Conservation (phyloP, 2,113 vertebrate genomes). For the Halichoerus grypus region DNA sequence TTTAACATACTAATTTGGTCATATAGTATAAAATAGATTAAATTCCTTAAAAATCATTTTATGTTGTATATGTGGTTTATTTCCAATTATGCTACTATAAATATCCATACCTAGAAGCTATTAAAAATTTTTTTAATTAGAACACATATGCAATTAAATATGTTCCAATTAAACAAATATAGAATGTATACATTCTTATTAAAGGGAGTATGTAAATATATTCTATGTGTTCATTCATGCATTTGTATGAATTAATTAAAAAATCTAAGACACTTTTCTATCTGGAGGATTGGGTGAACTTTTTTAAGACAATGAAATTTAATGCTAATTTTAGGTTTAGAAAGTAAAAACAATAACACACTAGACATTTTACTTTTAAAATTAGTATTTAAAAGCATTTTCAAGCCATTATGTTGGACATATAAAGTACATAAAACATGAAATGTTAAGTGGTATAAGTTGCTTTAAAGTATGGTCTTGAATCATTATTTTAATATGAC, state of each 20-base stretch:
- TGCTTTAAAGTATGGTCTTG: conserved; percentile 8
- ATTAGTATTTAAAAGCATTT: background rate
- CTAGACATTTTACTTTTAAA: conserved; percentile 30
- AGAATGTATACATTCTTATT: conserved; percentile 70
- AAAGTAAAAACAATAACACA: background rate
- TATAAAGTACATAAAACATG: background rate
- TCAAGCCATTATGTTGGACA: conserved; percentile 33
- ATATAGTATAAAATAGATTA: conserved; percentile 51
- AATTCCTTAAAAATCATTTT: conserved; percentile 54
- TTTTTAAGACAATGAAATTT: conserved; percentile 36
- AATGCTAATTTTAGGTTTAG: conserved; percentile 41
- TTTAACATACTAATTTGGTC: conserved; percentile 13
- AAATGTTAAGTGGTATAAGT: background rate
- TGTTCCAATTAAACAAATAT: conserved; percentile 67
- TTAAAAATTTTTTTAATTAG: conserved; percentile 62
- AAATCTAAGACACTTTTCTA: conserved; percentile 57
- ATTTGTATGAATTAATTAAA: conserved; percentile 59
- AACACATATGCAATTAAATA: conserved; percentile 66
- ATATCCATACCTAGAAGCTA: conserved; percentile 46
- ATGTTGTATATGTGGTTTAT: conserved; percentile 3
- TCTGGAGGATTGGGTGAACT: background rate
- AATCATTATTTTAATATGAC: background rate
- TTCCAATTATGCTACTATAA: conserved; percentile 62
- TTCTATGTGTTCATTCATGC: conserved; percentile 23
- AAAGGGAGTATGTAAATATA: conserved; percentile 53